phyloP scores from a whole-genome alignment of 2,888 invertebrate species.

The Neocrepidodera transversa region DNA sequence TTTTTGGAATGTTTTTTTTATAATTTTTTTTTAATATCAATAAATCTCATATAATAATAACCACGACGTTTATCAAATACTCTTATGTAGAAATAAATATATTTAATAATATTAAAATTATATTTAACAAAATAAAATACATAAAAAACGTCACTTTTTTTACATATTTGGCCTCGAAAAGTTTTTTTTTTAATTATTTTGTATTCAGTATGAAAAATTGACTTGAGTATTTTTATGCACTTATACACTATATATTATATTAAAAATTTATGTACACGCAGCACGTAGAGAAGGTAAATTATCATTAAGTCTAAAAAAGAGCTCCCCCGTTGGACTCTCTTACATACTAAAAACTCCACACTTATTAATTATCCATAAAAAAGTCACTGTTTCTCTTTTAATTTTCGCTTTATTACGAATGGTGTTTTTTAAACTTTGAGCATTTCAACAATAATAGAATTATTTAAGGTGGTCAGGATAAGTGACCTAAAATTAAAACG shows the following conservation, averaged over 20 bases:
- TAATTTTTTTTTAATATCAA: slow-evolving; percentile 38
- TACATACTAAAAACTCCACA: slow-evolving; percentile 15
- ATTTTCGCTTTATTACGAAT: slow-evolving; percentile 33
- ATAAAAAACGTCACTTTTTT: slow-evolving; percentile 42
- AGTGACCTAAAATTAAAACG: slow-evolving; percentile 12
- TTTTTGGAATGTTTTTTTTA: slow-evolving; percentile 43
- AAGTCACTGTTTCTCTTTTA: slow-evolving; percentile 32
- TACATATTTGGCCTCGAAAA: slow-evolving; percentile 47
- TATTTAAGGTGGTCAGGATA: slow-evolving; percentile 9
- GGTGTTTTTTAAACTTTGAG: slow-evolving; percentile 49
- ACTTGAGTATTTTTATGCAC: slow-evolving; percentile 46
- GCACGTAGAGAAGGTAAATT: slow-evolving; percentile 24
- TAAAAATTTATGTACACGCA: slow-evolving; percentile 40
- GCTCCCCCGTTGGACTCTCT: not conserved
- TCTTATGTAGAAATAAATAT: slow-evolving; percentile 40
- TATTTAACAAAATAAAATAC: slow-evolving; percentile 41
- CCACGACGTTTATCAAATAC: slow-evolving; percentile 23
- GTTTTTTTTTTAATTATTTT: too few species aligned
- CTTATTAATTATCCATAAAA: slow-evolving; percentile 12
- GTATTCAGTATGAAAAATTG: slow-evolving; percentile 38
- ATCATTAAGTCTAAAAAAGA: slow-evolving; percentile 9
- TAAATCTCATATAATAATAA: slow-evolving; percentile 36
- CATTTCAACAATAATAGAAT: slow-evolving; percentile 43
- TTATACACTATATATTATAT: slow-evolving; percentile 36
- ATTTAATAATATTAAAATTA: slow-evolving; percentile 39